These are phyloP conservation scores for Daboia siamensis DNA, from an alignment of 2,113 vertebrate species.

Conservation along the genomic window DNA sequence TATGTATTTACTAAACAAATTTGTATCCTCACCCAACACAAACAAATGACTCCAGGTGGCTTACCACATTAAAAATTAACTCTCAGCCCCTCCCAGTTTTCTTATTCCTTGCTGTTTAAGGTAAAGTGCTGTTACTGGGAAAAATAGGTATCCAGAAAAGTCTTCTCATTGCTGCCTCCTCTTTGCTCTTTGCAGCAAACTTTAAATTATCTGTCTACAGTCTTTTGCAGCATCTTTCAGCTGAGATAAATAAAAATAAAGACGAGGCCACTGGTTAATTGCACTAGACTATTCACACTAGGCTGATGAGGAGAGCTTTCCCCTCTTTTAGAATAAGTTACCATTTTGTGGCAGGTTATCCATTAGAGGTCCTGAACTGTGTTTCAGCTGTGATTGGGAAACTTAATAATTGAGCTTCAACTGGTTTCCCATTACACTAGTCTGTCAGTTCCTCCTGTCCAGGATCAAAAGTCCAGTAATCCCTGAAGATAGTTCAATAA, in stretches of 20 bases:
- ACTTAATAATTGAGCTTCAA: neutral
- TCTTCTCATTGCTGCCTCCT: neutral
- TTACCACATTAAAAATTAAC: neutral
- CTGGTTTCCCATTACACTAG: neutral
- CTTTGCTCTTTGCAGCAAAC: slow-evolving; percentile 17
- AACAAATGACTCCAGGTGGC: neutral
- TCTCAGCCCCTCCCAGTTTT: neutral
- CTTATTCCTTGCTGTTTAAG: neutral
- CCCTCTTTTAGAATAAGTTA: slow-evolving; percentile 24
- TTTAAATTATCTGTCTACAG: slow-evolving; percentile 27
- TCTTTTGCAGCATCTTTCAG: slow-evolving; percentile 34
- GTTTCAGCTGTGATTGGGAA: neutral
- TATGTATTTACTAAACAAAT: neutral
- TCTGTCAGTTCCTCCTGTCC: neutral
- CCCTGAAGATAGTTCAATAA: neutral
- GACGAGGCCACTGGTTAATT: neutral
- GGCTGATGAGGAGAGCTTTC: neutral
- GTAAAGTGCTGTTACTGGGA: neutral
- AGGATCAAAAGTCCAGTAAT: neutral
- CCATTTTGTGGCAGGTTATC: slow-evolving; percentile 15
- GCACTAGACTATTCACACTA: neutral
- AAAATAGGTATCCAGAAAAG: neutral
- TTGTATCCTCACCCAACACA: neutral
- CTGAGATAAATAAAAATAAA: slow-evolving; percentile 27
- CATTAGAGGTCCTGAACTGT: slow-evolving; percentile 40